These are phyloP conservation scores for Pseudopipra pipra DNA, from an alignment of 2,113 vertebrate species.

Conservation along the genomic window DNA sequence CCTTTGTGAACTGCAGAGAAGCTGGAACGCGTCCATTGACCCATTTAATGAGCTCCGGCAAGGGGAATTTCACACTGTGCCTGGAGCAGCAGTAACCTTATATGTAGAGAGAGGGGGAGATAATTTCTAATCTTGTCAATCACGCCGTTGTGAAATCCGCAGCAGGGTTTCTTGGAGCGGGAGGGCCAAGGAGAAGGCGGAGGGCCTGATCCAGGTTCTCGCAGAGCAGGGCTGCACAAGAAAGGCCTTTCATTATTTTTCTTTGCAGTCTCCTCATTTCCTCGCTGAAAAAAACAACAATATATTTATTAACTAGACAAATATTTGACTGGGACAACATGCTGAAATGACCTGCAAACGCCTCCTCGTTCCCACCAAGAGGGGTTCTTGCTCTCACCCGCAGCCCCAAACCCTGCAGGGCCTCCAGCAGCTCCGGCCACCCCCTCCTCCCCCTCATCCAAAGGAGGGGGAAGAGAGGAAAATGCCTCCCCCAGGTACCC, in stretches of 20 bases:
- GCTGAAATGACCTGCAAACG: slow-evolving; percentile 54
- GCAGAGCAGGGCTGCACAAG: slow-evolving; percentile 21
- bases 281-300: slow-evolving; percentile 52
- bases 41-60: slow-evolving; percentile 74
- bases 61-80: slow-evolving; percentile 75
- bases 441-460: not conserved
- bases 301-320: slow-evolving; percentile 66
- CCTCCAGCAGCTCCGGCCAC: not conserved
- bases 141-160: slow-evolving; percentile 63
- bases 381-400: not conserved
- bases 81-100: slow-evolving; percentile 71
- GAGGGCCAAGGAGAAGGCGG: slow-evolving; percentile 50
- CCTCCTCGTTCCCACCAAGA: slow-evolving; percentile 35
- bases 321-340: slow-evolving; percentile 64
- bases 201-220: slow-evolving; percentile 47
- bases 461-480: not conserved
- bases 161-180: slow-evolving; percentile 54
- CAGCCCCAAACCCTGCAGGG: not conserved
- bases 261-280: slow-evolving; percentile 61
- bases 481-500: not conserved
- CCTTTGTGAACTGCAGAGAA: slow-evolving; percentile 71
- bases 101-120: slow-evolving; percentile 59
- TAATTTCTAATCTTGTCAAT: slow-evolving; percentile 72
- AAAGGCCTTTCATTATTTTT: slow-evolving; percentile 57
- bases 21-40: slow-evolving; percentile 69